Base-by-base conservation (phyloP, 2,113 vertebrate genomes). In the Pao palembangensis region DNA sequence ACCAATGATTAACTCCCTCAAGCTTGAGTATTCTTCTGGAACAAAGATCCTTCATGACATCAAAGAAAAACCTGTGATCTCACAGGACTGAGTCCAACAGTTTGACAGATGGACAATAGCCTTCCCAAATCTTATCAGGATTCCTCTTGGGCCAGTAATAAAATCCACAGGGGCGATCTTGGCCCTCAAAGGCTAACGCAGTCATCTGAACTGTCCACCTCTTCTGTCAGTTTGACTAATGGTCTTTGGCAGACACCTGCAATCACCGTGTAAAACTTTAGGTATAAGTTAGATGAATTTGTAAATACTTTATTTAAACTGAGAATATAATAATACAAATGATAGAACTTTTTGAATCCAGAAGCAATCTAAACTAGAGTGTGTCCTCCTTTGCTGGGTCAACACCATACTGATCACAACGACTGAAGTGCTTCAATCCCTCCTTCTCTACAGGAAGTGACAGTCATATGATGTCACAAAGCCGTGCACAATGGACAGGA, bases 101-200 rank as follows among this genome's bases (percentile, higher is more conserved):
- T 64, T 68, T 69, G 66, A 78, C 49, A 68, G 79, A 75, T 42
- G 63, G 67, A 82, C 81, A 83, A 84, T 79, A 58, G 64, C 21
- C 58, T 76, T 69, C 14, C 17, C 55, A 74, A 68, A 43, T 72
- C 80, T 72, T 80, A 84, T 81, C 84, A 52, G 51, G 51, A 61
- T 85, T 82, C 76, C 76, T 20, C 67, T 77, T 11, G 46, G 53
- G 71, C 61, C 64, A 47, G 17, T 73, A 78, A 85, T 75, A 51
- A 71, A 79, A 64, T 75, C 38, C 50, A 49, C 3, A 61, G 25
- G 8, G n/a, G 50, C 55, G 71, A 57, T 75, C 0, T 19, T 58
- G 58, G 11, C 15, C 13, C 14, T 1, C 41, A 14, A 64, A 62
- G 49, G 55, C 28, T 10, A 31, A 70, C 51, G 54, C 19, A 52